Evolutionary conservation across 1,140 invertebrate genomes (phyloP), one percentile per base, ranked within the genome.

Genomic region (Solenopsis invicta): DNA sequence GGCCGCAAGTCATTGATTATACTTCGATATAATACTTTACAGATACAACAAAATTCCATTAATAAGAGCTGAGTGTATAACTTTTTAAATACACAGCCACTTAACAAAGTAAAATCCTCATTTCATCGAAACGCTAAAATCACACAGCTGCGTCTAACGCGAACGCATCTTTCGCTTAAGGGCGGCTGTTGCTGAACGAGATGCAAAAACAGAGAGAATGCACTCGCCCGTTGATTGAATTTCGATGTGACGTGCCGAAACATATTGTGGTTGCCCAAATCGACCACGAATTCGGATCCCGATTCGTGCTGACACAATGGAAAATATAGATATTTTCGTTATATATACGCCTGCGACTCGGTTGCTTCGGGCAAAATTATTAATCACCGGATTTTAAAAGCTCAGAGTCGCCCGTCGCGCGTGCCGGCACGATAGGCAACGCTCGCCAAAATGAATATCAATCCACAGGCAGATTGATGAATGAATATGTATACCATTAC

Each of bases 221-320:
- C 16, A 61, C 29, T 12, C 34, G 52, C 8, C 24, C 18, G 67
- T 72, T 56, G 67, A 82, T 82, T 82, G 37, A 72, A 82, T 82
- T 41, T 24, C 52, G 34, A 69, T 69, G 67, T 69, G 64, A 69
- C 21, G 34, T 34, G 13, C 13, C 6, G 54, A 74, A 59, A 82
- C 13, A 48, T 48, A 69, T 84, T 18, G 80, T 66, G 77, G 64
- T 41, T 50, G 37, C n/a, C 34, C 41, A 8, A 12, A 82, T 59
- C 52, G 54, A 84, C 29, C 41, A 18, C 29, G 54, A 48, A 61
- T 74, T 84, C n/a, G n/a, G 41, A 9, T 5, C 1, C 54, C 24
- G 18, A 61, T 61, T 48, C 41, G 74, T 29, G 56, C 2, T 54
- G n/a, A 72, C 62, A 80, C 16, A 62, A 56, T 12, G 37, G 16